Percentiles rank a stretch among this genome's conserved stretches.
Evolutionary conservation across 2,888 invertebrate genomes (phyloP).

Genomic region (Gnatocerus cornutus): DNA sequence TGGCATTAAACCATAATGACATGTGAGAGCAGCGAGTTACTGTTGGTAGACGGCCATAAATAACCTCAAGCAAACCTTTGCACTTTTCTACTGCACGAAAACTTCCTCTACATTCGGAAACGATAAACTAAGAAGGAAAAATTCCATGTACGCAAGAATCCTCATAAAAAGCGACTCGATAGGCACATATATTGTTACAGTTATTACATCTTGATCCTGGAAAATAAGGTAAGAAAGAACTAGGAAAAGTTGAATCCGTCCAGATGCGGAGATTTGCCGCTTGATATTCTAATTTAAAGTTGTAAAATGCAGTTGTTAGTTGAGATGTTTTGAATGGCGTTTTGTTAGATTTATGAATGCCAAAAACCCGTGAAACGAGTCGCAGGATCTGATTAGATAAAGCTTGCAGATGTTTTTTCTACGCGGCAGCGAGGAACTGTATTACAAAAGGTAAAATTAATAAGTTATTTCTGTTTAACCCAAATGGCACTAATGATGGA

Average conservation of each 20-base stretch:
- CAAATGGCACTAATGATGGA: conserved; percentile 45
- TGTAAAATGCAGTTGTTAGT: conserved; percentile 59
- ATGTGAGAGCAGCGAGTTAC: conserved; percentile 7
- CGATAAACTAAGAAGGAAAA: conserved; percentile 42
- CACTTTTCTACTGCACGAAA: conserved; percentile 24
- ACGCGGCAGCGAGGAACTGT: conserved; percentile 37
- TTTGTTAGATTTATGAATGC: conserved; percentile 56
- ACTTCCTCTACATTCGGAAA: conserved; percentile 35
- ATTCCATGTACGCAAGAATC: conserved; percentile 54
- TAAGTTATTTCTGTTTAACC: conserved; percentile 34
- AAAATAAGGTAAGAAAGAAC: conserved; percentile 58
- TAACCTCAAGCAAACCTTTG: conserved; percentile 15
- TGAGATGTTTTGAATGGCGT: conserved; percentile 56
- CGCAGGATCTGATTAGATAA: conserved; percentile 52
- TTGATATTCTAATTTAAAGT: conserved; percentile 62
- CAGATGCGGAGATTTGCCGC: conserved; percentile 55
- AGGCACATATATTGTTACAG: conserved; percentile 61
- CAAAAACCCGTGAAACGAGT: conserved; percentile 42
- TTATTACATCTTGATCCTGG: conserved; percentile 61
- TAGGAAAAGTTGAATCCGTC: conserved; percentile 51
- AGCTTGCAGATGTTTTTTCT: conserved; percentile 52
- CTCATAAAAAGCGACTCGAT: conserved; percentile 60
- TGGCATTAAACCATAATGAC: conserved; percentile 5
- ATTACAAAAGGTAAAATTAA: conserved; percentile 23
- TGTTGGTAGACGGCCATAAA: conserved; percentile 10